Evolutionary conservation across 2,113 vertebrate genomes (phyloP).

Genomic region (Nothoprocta pentlandii): DNA sequence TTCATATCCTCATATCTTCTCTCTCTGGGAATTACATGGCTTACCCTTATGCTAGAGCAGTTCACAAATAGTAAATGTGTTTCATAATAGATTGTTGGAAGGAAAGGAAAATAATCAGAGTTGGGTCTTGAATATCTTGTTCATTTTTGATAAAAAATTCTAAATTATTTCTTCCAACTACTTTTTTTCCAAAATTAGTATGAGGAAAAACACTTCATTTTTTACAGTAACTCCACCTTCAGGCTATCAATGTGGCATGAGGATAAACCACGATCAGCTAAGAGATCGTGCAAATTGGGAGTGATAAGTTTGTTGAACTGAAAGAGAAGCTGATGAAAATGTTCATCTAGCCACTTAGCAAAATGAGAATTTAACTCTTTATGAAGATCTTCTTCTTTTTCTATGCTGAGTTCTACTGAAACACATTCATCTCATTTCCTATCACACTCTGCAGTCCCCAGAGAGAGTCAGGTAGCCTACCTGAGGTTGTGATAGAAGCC

Average conservation of each 20-base stretch:
- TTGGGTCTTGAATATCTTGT: neutral
- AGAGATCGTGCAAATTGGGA: neutral
- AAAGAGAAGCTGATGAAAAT: neutral
- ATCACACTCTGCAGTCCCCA: neutral
- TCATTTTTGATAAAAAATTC: neutral
- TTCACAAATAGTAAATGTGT: slow-evolving; percentile 32
- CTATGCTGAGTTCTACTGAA: neutral
- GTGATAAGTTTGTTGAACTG: neutral
- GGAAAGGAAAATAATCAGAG: neutral
- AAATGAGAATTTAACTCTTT: neutral
- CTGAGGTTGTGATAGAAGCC: neutral
- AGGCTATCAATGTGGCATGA: neutral
- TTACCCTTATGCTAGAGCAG: slow-evolving; percentile 4
- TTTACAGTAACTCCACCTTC: neutral
- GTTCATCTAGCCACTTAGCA: neutral
- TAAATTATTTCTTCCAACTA: neutral
- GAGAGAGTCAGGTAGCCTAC: neutral
- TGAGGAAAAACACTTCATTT: neutral
- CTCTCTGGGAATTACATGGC: slow-evolving; percentile 10
- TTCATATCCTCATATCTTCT: slow-evolving; percentile 41
- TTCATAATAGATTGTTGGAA: slow-evolving; percentile 43
- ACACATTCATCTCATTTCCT: neutral
- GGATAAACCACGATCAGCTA: neutral
- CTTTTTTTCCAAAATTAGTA: neutral
- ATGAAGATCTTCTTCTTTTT: neutral